Conservation (phyloP, 2,113 vertebrate genomes). For the Heterocephalus glaber region DNA sequence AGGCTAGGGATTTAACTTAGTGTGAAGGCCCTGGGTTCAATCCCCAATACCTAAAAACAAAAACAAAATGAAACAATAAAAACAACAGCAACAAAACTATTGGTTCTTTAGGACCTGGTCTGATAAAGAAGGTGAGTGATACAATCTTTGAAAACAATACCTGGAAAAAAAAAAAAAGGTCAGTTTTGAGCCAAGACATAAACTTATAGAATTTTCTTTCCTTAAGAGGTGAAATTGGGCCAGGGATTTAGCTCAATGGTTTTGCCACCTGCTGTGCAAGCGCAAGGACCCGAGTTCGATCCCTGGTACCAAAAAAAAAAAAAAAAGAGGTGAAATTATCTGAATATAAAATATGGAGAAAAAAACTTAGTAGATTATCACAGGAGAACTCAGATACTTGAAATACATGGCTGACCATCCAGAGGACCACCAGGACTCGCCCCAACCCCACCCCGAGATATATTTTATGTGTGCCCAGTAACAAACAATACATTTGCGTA, state of each 20-base stretch:
- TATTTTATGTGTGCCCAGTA: not conserved
- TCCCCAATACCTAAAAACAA: not conserved
- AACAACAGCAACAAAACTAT: not conserved
- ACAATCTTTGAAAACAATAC: not conserved
- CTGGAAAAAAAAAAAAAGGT: not conserved
- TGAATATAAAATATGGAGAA: conserved; percentile 47
- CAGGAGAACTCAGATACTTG: not conserved
- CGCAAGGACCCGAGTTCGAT: too few relatives aligned
- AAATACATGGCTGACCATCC: not conserved
- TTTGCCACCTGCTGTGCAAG: too few relatives aligned
- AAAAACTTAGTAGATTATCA: not conserved
- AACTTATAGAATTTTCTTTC: conserved; percentile 15
- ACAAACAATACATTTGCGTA: not conserved
- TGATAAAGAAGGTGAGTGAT: not conserved
- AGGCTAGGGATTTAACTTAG: not conserved
- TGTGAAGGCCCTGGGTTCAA: not conserved
- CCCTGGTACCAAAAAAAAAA: too few relatives aligned
- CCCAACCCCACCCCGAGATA: not conserved
- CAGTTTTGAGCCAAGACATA: conserved; percentile 39
- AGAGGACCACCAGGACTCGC: not conserved
- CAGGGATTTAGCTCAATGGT: too few relatives aligned
- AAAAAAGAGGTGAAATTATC: conserved; percentile 15
- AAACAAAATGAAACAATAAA: not conserved
- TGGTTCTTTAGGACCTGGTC: conserved; percentile 14
- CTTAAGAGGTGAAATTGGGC: not conserved